phyloP scores from a whole-genome alignment of 2,888 invertebrate species.

The Aromia moschata region DNA sequence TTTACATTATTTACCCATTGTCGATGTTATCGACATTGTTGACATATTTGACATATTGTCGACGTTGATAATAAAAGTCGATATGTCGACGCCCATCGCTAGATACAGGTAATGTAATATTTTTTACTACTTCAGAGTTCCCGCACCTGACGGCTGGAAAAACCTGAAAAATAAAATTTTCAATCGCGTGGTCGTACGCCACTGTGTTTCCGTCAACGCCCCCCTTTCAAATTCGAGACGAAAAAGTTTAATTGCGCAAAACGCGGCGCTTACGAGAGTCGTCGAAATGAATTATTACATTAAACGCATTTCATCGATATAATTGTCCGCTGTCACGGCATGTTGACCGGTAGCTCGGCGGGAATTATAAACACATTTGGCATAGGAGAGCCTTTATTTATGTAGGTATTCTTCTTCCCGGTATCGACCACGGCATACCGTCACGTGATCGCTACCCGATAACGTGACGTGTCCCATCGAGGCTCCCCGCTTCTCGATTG shows the following conservation, averaged over 20 bases:
- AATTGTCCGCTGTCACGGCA: slow-evolving; percentile 48
- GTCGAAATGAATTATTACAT: slow-evolving; percentile 33
- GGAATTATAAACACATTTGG: slow-evolving; percentile 43
- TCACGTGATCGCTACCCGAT: slow-evolving; percentile 32
- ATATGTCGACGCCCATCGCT: too few species aligned
- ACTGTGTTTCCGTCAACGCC: slow-evolving; percentile 20
- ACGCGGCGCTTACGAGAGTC: slow-evolving; percentile 26
- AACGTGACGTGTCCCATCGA: slow-evolving; percentile 30
- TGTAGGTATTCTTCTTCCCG: slow-evolving; percentile 39
- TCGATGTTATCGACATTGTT: too few species aligned
- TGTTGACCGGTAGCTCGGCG: slow-evolving; percentile 41
- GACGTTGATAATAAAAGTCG: too few species aligned
- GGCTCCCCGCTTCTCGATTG: slow-evolving; percentile 22
- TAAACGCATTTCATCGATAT: slow-evolving; percentile 40
- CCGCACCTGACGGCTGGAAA: too few species aligned
- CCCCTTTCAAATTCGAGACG: slow-evolving; percentile 23
- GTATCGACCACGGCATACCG: slow-evolving; percentile 33
- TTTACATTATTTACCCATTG: too few species aligned
- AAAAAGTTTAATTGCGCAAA: slow-evolving; percentile 33
- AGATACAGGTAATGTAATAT: too few species aligned
- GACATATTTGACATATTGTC: too few species aligned
- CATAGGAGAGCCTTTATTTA: slow-evolving; percentile 39
- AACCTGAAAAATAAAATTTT: too few species aligned
- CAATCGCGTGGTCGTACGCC: too few species aligned
- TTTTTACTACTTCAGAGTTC: too few species aligned